Evolutionary conservation across 2,888 invertebrate genomes (phyloP).

Genomic region (Pristionchus japonicus): DNA sequence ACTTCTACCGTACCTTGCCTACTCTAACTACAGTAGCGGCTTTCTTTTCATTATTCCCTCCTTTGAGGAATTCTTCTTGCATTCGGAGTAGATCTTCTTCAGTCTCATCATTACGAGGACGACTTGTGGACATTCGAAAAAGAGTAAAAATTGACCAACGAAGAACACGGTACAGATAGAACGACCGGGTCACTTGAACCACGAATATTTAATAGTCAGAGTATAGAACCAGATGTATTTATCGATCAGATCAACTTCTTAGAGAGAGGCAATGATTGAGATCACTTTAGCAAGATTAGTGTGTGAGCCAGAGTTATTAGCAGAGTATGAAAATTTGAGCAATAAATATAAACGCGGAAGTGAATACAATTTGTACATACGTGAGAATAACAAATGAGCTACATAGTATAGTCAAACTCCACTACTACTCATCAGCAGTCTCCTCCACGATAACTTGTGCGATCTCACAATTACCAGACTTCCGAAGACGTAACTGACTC

Average conservation of each 20-base stretch:
- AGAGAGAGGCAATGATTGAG: background rate
- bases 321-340: background rate
- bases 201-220: background rate
- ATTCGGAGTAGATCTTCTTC: constrained; percentile 60
- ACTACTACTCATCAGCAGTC: background rate
- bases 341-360: background rate
- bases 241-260: background rate
- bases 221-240: background rate
- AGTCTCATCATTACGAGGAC: constrained; percentile 56
- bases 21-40: constrained; percentile 24
- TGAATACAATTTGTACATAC: background rate
- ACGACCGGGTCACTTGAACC: background rate
- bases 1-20: background rate
- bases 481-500: background rate
- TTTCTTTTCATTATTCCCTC: background rate
- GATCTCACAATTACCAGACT: background rate
- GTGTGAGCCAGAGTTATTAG: background rate
- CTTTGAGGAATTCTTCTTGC: constrained; percentile 53
- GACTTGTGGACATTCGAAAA: constrained; percentile 26
- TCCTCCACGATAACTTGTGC: background rate
- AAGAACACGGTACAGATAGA: too few species aligned
- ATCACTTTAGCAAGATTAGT: background rate
- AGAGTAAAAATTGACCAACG: background rate
- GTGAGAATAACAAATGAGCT: background rate
- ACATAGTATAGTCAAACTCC: background rate